A percentile compares a stretch with the other conserved stretches of the same genome.
Evolutionary conservation across 2,888 invertebrate species (phyloP).

Genomic region (Callyntrura guangdongensis): DNA sequence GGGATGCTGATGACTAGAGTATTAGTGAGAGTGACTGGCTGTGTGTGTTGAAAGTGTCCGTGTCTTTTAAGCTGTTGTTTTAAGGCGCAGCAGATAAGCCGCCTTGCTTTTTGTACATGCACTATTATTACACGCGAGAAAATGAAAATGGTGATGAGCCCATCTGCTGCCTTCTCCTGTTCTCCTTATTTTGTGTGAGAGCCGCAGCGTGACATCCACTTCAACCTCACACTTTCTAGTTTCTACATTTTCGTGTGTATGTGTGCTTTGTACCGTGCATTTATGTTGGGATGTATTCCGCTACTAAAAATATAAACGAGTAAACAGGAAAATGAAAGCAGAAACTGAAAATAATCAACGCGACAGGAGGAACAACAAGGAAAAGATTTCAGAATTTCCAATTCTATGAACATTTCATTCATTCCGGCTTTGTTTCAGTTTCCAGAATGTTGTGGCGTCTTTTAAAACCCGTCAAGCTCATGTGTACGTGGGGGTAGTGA

Average conservation of each 20-base stretch:
- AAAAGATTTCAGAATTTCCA: not conserved
- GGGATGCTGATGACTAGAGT: too few species aligned
- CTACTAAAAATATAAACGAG: not conserved
- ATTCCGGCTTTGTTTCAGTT: not conserved
- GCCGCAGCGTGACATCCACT: conserved; percentile 56
- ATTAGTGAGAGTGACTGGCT: not conserved
- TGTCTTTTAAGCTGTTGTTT: not conserved
- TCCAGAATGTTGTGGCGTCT: conserved; percentile 28
- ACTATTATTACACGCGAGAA: not conserved
- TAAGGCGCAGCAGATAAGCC: not conserved
- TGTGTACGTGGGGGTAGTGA: not conserved
- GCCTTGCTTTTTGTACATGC: not conserved
- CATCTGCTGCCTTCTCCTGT: conserved; percentile 34
- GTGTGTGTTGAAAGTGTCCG: too few species aligned
- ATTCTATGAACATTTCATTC: conserved; percentile 11
- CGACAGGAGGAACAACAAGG: not conserved
- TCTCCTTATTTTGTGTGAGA: conserved; percentile 36
- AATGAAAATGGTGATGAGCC: conserved; percentile 9
- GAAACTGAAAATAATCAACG: not conserved
- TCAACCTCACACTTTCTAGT: conserved; percentile 56
- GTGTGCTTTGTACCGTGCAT: too few species aligned
- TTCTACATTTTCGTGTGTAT: not conserved
- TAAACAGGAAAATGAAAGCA: conserved; percentile 24
- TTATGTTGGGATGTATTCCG: not conserved
- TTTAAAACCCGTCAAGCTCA: conserved; percentile 6